phyloP scores from a whole-genome alignment of 1,140 invertebrate species.

The Hyposmocoma kahamanoa region DNA sequence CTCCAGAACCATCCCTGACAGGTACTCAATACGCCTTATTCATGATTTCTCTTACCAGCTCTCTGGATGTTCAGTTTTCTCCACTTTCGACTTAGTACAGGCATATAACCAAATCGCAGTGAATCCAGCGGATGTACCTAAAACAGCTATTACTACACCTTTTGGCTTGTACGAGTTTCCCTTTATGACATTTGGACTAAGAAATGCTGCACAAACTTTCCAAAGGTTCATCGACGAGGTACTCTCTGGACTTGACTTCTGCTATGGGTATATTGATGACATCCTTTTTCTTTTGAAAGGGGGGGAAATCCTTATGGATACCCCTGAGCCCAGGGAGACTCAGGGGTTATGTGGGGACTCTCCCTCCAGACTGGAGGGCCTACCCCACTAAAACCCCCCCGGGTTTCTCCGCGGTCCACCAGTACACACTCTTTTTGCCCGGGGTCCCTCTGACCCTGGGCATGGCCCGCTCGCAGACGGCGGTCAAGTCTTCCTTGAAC shows the following conservation, averaged over 20 bases:
- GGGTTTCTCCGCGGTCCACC: too few relatives aligned
- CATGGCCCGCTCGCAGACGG: too few relatives aligned
- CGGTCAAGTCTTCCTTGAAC: too few relatives aligned
- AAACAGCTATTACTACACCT: slow-evolving; percentile 54
- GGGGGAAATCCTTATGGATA: too few relatives aligned
- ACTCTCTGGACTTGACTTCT: slow-evolving; percentile 42
- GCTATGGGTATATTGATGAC: slow-evolving; percentile 69
- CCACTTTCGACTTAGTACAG: slow-evolving; percentile 8
- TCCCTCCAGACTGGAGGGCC: too few relatives aligned
- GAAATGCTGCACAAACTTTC: slow-evolving; percentile 68
- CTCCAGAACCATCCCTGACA: slow-evolving; percentile 34
- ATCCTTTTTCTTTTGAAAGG: too few relatives aligned
- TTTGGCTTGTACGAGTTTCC: slow-evolving; percentile 51
- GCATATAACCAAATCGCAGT: slow-evolving; percentile 67
- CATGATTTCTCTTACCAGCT: slow-evolving; percentile 48
- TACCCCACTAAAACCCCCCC: too few relatives aligned
- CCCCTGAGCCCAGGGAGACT: too few relatives aligned
- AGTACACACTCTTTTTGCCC: too few relatives aligned
- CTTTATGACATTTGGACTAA: slow-evolving; percentile 58
- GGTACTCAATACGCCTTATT: slow-evolving; percentile 34
- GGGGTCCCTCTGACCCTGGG: too few relatives aligned
- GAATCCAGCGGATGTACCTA: slow-evolving; percentile 28
- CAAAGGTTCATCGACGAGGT: slow-evolving; percentile 68
- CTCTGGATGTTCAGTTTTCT: slow-evolving; percentile 45
- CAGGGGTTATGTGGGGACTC: too few relatives aligned